These are phyloP conservation scores for Vanessa cardui DNA, from an alignment of 2,888 invertebrate species.

Conservation along the genomic window DNA sequence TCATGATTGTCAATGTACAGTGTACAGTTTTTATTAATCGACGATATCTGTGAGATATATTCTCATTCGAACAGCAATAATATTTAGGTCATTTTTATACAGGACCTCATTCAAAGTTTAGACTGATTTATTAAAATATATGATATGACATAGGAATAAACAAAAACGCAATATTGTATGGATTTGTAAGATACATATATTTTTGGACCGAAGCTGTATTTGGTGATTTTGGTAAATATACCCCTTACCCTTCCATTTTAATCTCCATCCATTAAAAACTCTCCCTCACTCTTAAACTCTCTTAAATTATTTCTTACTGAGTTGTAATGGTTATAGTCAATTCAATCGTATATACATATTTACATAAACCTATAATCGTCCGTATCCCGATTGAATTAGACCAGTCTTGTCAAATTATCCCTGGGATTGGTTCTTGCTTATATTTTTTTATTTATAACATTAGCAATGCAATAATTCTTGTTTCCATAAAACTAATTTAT, in stretches of 20 bases:
- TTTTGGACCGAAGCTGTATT: conserved; percentile 25
- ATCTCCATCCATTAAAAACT: conserved; percentile 15
- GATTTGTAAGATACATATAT: conserved; percentile 28
- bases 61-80: neutral
- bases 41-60: neutral
- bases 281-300: no score
- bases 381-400: no score
- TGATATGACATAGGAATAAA: neutral
- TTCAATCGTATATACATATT: no score
- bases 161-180: conserved; percentile 9
- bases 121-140: conserved; percentile 22
- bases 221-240: conserved; percentile 2
- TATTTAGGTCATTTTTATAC: neutral
- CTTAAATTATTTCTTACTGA: neutral
- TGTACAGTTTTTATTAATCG: neutral
- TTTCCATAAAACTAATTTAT: no score
- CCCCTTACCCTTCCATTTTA: conserved; percentile 8
- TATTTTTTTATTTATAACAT: no score
- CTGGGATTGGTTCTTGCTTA: no score
- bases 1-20: no score
- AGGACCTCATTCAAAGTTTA: conserved; percentile 6
- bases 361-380: no score
- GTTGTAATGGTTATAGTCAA: neutral
- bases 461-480: no score
- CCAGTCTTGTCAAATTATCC: no score